A percentile compares a stretch with the other conserved stretches of the same genome.
Conservation (phyloP, 2,888 invertebrate species). For the Drosophila infuscata region DNA sequence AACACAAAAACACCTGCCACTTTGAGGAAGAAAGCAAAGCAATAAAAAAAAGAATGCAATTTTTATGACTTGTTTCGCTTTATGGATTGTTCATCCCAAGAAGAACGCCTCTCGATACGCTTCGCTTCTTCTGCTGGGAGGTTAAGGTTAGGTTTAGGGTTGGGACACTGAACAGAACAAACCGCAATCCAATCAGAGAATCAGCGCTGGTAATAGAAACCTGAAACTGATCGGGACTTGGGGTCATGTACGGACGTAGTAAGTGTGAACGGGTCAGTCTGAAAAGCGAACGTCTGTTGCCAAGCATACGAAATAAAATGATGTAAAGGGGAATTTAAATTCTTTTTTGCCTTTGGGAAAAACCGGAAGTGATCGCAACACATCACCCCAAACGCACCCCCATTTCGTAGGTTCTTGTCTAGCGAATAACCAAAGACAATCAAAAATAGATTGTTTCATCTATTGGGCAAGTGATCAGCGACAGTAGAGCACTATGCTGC, state of each 20-base stretch:
- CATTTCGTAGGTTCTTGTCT: slow-evolving; percentile 12
- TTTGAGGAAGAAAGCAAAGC: background rate
- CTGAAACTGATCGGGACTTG: slow-evolving; percentile 1
- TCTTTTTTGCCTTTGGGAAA: slow-evolving; percentile 50
- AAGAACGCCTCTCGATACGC: slow-evolving; percentile 23
- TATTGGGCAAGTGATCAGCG: slow-evolving; percentile 62
- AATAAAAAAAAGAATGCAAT: slow-evolving; percentile 16
- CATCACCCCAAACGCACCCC: slow-evolving; percentile 17
- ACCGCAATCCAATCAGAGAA: slow-evolving; percentile 50
- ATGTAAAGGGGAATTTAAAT: slow-evolving; percentile 12
- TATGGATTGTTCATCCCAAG: slow-evolving; percentile 18
- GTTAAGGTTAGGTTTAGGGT: slow-evolving; percentile 41
- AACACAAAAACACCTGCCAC: slow-evolving; percentile 34
- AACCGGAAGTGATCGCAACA: slow-evolving; percentile 63
- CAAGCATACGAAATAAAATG: slow-evolving; percentile 13
- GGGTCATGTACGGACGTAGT: background rate
- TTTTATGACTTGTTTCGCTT: slow-evolving; percentile 35
- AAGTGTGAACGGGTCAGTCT: background rate
- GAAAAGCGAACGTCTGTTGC: slow-evolving; percentile 32
- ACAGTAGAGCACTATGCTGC: slow-evolving; percentile 41
- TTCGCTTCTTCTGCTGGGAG: slow-evolving; percentile 37
- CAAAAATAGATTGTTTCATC: slow-evolving; percentile 72
- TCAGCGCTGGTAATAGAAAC: slow-evolving; percentile 2
- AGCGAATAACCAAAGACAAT: slow-evolving; percentile 43
- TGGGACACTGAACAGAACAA: slow-evolving; percentile 3